Base-by-base conservation (phyloP, 1,140 invertebrate genomes). In the Agraylea sexmaculata region DNA sequence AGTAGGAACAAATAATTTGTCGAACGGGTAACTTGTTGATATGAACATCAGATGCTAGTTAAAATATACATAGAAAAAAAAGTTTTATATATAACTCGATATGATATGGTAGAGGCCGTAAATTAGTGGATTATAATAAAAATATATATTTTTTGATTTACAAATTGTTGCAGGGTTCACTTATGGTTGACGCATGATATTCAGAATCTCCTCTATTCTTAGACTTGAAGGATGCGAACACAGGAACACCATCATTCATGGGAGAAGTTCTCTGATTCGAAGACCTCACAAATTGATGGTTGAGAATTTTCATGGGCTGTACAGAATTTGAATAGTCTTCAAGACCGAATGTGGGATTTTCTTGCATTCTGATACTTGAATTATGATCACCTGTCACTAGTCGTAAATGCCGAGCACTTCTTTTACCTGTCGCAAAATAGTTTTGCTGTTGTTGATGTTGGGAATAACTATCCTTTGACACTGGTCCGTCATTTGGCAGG, bases 131-230 rank as follows among this genome's bases (percentile, higher is more conserved):
- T n/a, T n/a, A n/a, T n/a, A n/a, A n/a, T n/a, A n/a, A n/a, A n/a
- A n/a, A n/a, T n/a, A n/a, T n/a, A n/a, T n/a, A n/a, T n/a, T n/a
- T n/a, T n/a, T n/a, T n/a, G n/a, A n/a, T n/a, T n/a, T n/a, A 25
- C 23, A 25, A 7, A 12, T 47, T 42, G 33, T 45, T 42, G 5
- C 56, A 54, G 2, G 60, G 60, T 48, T 65, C 62, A 36, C 60
- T 64, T 42, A 57, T 49, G 2, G 57, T 61, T 5, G 60, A 62
- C 2, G 60, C 53, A 46, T 62, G 60, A 47, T 65, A 63, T 12
- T 62, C 55, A 29, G 58, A 51, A 42, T 58, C 56, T 18, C 50
- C 51, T 11, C 19, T 35, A 15, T 19, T 25, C 3, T 50, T 50
- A 36, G 43, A 42, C 4, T 49, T 49, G 17, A 43, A 16, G 2